A percentile compares a stretch with the other conserved stretches of the same genome.
Evolutionary conservation across 2,113 vertebrate genomes (phyloP).

Genomic region (Mustelus asterias): DNA sequence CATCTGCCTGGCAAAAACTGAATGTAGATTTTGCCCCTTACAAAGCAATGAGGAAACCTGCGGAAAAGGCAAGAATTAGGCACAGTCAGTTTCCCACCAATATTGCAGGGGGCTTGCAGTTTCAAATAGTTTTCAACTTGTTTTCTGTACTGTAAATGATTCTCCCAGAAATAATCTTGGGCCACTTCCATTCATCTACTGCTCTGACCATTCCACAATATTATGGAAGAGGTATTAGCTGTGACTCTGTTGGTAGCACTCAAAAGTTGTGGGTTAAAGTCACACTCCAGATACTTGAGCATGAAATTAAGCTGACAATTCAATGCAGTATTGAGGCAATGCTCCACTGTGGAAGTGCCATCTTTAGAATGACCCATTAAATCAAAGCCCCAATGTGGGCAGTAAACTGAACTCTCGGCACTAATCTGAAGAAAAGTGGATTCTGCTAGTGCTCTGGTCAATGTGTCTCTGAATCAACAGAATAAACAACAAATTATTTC

Average conservation of each 20-base stretch:
- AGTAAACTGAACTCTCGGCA: background rate
- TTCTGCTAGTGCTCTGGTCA: background rate
- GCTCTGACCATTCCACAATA: background rate
- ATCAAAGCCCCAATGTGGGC: background rate
- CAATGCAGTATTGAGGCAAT: too few species aligned
- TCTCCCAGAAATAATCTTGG: background rate
- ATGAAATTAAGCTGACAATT: too few species aligned
- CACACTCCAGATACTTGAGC: too few species aligned
- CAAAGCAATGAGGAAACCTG: background rate
- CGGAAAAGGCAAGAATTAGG: background rate
- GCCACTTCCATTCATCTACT: background rate
- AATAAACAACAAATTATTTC: background rate
- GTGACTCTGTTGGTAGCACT: too few species aligned
- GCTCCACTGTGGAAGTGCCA: background rate
- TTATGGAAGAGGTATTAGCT: background rate
- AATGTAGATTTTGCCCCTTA: background rate
- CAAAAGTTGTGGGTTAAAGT: too few species aligned
- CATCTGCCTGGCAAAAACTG: background rate
- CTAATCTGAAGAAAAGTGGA: background rate
- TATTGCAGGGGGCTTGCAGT: background rate
- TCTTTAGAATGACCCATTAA: background rate
- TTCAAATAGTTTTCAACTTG: background rate
- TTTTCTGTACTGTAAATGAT: background rate
- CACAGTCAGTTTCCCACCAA: background rate
- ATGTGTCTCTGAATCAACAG: background rate